Conservation (phyloP, 2,113 vertebrate species). For the Gambusia holbrooki region DNA sequence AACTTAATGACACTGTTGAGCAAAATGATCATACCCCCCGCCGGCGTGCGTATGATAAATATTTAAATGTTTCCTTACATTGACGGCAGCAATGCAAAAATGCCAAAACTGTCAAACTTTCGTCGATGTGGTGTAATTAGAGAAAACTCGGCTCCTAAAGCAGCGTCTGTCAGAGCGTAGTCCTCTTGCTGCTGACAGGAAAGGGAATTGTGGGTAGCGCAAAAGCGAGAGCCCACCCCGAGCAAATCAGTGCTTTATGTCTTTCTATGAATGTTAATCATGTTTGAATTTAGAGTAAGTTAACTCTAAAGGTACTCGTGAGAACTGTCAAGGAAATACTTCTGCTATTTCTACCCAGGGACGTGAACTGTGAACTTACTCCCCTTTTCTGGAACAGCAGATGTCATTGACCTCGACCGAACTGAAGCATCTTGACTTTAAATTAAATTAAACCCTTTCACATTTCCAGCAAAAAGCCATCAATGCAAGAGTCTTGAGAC, state of each 20-base stretch:
- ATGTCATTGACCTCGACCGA: too few species aligned
- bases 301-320: slow-evolving; percentile 26
- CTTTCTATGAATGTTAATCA: slow-evolving; percentile 25
- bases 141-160: slow-evolving; percentile 47
- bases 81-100: slow-evolving; percentile 68
- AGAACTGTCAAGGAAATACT: neutral
- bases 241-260: slow-evolving; percentile 29
- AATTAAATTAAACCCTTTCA: too few species aligned
- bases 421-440: too few species aligned
- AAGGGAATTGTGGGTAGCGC: slow-evolving; percentile 42
- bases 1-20: slow-evolving; percentile 72
- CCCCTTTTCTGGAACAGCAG: too few species aligned
- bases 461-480: too few species aligned
- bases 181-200: slow-evolving; percentile 38
- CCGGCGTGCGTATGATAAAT: slow-evolving; percentile 70
- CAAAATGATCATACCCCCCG: slow-evolving; percentile 62
- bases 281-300: slow-evolving; percentile 28
- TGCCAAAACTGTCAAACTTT: slow-evolving; percentile 66
- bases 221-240: slow-evolving; percentile 22
- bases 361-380: neutral
- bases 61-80: slow-evolving; percentile 78
- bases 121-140: slow-evolving; percentile 55
- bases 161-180: slow-evolving; percentile 52
- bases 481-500: too few species aligned
- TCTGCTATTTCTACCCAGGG: neutral